Evolutionary conservation across 2,113 vertebrate species (phyloP), one percentile per base, ranked within the genome.

Genomic region (Ictalurus punctatus): DNA sequence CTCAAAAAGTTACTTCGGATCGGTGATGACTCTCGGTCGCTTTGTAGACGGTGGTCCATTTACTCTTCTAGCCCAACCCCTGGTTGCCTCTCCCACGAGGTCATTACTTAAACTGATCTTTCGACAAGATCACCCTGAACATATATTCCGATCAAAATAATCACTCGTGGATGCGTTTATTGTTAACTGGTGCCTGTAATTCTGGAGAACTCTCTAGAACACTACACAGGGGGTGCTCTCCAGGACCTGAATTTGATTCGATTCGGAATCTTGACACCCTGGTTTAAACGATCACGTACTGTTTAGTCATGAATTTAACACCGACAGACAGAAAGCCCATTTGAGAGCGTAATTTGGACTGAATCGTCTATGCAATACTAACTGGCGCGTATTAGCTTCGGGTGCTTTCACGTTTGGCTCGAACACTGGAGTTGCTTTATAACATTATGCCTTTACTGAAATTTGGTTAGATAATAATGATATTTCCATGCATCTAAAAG

Each of bases 381-480:
- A 40, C 21, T 63, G 58, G 19, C 81, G 40, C 30, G 12, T 37
- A 59, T 59, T 82, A 82, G 80, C 30, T 56, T 59, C 27, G 81
- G 21, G 34, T 63, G 81, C 81, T 83, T 83, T 83, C 81, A 40
- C 30, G 9, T 16, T 59, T 37, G 81, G 58, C 81, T 83, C 23
- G 19, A 59, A 37, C 14, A 37, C 19, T 25, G 81, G 58, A 40
- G 44, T 25, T 44, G 54, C 58, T 63, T 83, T 16, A 83, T 83
- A 17, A 40, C 58, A 44, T 83, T 40, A 63, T 34, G 58, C 21
- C 81, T 40, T 63, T 3, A 83, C 12, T 83, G 81, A 83, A 40
- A 83, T 83, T 83, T 83, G 34, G 81, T 83, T 44, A 23, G 25
- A 40, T 27, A 61, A 61, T 83, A 63, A 83, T 61, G 80, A 83